These are phyloP conservation scores for Callorhinus ursinus DNA, from an alignment of 2,113 vertebrate genomes.

Conservation along the genomic window DNA sequence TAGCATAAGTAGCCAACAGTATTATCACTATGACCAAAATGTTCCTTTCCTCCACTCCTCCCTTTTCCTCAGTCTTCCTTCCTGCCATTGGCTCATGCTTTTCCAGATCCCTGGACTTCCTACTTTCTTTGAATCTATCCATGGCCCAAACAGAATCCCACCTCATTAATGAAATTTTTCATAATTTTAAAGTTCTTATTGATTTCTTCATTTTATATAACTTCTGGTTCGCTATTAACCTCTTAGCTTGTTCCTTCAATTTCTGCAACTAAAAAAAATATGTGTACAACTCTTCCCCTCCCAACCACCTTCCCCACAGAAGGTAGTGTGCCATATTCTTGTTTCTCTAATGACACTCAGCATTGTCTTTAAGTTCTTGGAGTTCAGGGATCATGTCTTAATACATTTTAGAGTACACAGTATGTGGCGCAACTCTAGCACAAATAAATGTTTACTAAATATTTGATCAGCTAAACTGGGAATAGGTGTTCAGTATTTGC, in stretches of 20 bases:
- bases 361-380: not conserved
- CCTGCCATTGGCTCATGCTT: not conserved
- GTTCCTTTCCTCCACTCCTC: not conserved
- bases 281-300: not conserved
- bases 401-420: not conserved
- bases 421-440: not conserved
- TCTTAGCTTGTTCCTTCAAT: slow-evolving; percentile 18
- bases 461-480: not conserved
- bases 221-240: not conserved
- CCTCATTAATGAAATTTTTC: not conserved
- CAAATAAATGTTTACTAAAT: not conserved
- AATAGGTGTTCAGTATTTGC: not conserved
- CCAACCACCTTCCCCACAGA: not conserved
- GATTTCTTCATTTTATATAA: not conserved
- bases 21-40: not conserved
- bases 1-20: not conserved
- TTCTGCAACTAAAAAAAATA: not conserved
- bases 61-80: not conserved
- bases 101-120: not conserved
- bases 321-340: not conserved
- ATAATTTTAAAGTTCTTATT: not conserved
- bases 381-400: not conserved
- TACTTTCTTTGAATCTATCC: not conserved
- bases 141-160: not conserved
- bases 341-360: not conserved